phyloP scores from a whole-genome alignment of 2,888 invertebrate species.

The Caenorhabditis afra region DNA sequence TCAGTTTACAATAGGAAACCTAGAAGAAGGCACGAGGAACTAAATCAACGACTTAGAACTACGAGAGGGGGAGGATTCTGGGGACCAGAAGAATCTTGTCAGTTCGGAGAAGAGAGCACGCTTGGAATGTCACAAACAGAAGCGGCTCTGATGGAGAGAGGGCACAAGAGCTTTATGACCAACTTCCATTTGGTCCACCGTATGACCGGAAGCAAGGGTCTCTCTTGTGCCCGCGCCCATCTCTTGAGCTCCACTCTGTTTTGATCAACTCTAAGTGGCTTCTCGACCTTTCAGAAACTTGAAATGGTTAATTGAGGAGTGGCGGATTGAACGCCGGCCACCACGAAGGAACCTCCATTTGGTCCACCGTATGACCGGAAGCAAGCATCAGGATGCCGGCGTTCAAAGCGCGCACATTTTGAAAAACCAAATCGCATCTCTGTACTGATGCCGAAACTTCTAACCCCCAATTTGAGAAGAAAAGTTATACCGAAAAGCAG shows the following conservation, averaged over 20 bases:
- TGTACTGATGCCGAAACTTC: constrained; percentile 18
- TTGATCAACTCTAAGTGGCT: constrained; percentile 1
- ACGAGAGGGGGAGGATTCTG: constrained; percentile 1
- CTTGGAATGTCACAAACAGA: not conserved
- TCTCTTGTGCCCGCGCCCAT: constrained; percentile 44
- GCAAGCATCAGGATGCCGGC: constrained; percentile 48
- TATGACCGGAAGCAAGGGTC: constrained; percentile 67
- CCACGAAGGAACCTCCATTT: constrained; percentile 61
- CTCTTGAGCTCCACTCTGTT: not conserved
- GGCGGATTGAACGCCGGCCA: constrained; percentile 47
- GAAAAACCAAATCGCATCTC: constrained; percentile 18
- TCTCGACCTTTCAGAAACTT: constrained; percentile 22
- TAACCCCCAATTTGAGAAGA: constrained; percentile 4
- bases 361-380: constrained; percentile 68
- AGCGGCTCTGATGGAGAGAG: constrained; percentile 29
- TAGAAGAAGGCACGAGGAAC: constrained; percentile 29
- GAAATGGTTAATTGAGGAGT: constrained; percentile 7
- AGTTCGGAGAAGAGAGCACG: not conserved
- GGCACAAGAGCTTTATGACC: constrained; percentile 48
- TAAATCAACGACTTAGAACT: constrained; percentile 34
- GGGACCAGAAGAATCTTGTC: not conserved
- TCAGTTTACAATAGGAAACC: constrained; percentile 42
- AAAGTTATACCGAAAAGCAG: constrained; percentile 33
- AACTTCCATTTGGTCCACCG: constrained; percentile 67
- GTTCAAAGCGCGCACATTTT: constrained; percentile 45